These are phyloP conservation scores for Pristionchus entomophagus DNA, from an alignment of 2,888 invertebrate species.

Conservation along the genomic window DNA sequence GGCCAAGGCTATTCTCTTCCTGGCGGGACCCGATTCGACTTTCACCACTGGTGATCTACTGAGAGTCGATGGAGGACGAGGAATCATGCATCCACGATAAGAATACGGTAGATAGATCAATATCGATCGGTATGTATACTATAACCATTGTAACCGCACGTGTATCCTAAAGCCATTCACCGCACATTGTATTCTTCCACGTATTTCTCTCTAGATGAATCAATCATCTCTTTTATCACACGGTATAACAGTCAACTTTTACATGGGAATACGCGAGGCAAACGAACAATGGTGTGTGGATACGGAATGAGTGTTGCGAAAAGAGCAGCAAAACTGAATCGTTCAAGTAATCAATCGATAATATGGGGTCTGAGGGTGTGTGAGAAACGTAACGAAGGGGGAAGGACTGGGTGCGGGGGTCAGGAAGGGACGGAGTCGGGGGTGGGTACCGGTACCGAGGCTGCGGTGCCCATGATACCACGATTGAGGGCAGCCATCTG, in stretches of 20 bases:
- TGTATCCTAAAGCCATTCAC: background rate
- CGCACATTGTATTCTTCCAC: background rate
- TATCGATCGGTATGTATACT: background rate
- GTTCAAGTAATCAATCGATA: slow-evolving; percentile 16
- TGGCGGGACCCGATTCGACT: slow-evolving; percentile 88
- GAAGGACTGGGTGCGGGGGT: background rate
- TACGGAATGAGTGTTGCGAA: slow-evolving; percentile 21
- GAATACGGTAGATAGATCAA: background rate
- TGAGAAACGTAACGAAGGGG: background rate
- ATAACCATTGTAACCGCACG: background rate
- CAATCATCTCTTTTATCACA: slow-evolving; percentile 22
- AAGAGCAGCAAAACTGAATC: slow-evolving; percentile 1
- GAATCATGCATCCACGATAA: slow-evolving; percentile 72
- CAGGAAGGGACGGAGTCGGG: background rate
- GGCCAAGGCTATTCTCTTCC: slow-evolving; percentile 90
- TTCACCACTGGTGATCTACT: slow-evolving; percentile 92
- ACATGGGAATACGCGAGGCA: background rate
- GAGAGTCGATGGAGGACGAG: slow-evolving; percentile 91
- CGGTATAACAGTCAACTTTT: slow-evolving; percentile 25
- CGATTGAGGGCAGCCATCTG: slow-evolving; percentile 4
- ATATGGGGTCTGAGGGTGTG: background rate
- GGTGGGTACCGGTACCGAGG: background rate
- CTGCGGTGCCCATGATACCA: background rate
- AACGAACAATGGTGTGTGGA: slow-evolving; percentile 5
- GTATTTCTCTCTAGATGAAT: background rate